Percentiles rank a stretch among this genome's conserved stretches.
These are phyloP conservation scores for Argyresthia albistria DNA, from an alignment of 2,888 invertebrate genomes.

Conservation along the genomic window DNA sequence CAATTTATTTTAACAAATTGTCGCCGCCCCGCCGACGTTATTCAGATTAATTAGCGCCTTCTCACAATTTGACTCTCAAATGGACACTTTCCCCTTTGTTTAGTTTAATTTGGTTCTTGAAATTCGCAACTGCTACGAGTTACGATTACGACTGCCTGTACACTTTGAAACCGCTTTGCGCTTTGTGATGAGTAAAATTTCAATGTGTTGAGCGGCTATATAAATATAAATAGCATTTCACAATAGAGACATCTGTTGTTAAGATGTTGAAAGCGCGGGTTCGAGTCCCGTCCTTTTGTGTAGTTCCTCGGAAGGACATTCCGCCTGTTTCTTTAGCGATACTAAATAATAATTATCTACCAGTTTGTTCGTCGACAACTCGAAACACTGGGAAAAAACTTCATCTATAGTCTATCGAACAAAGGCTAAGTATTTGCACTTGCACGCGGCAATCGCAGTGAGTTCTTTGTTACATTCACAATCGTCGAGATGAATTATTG, in stretches of 20 bases:
- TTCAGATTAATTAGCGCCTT: constrained; percentile 20
- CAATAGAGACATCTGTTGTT: too few relatives aligned
- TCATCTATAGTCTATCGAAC: too few relatives aligned
- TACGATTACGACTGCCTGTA: neutral
- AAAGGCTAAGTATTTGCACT: too few relatives aligned
- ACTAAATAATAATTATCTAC: neutral
- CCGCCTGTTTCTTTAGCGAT: too few relatives aligned
- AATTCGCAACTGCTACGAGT: constrained; percentile 1
- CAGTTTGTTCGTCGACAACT: neutral
- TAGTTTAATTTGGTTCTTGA: constrained; percentile 7
- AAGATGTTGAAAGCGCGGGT: neutral
- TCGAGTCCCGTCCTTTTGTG: neutral
- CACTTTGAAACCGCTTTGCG: too few relatives aligned
- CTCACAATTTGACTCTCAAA: constrained; percentile 21
- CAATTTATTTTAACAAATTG: constrained; percentile 17
- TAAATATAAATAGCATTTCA: too few relatives aligned
- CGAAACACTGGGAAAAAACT: too few relatives aligned
- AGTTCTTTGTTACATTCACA: too few relatives aligned
- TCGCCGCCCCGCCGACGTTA: constrained; percentile 23
- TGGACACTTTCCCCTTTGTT: constrained; percentile 17
- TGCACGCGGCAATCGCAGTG: too few relatives aligned
- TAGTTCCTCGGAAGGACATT: neutral
- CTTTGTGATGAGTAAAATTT: too few relatives aligned
- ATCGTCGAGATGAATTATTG: too few relatives aligned
- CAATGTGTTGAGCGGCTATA: too few relatives aligned